phyloP scores from a whole-genome alignment of 2,797 vertebrate species.

The Ceryle rudis region DNA sequence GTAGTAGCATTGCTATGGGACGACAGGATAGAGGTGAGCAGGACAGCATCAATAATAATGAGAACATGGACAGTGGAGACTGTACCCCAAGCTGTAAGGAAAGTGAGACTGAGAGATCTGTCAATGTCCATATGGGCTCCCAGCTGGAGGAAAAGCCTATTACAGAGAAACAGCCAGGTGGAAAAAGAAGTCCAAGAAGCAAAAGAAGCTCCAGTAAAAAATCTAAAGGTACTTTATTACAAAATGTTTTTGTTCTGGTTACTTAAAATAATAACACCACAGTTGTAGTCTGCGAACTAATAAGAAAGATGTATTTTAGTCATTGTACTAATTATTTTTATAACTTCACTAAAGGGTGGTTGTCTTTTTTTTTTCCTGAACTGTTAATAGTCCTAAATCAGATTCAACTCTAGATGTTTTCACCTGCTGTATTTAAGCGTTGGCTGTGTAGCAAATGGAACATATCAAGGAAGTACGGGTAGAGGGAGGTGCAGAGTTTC shows the following conservation, averaged over 20 bases:
- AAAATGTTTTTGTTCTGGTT: neutral
- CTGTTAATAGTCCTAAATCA: neutral
- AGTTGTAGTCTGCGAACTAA: neutral
- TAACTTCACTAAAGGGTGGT: neutral
- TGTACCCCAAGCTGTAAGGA: constrained; percentile 51
- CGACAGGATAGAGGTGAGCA: constrained; percentile 67
- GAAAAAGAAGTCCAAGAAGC: constrained; percentile 68
- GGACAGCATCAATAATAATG: constrained; percentile 85
- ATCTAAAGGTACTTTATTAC: constrained; percentile 59
- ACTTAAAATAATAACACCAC: neutral
- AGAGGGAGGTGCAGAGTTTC: neutral
- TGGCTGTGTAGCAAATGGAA: neutral
- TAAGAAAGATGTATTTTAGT: neutral
- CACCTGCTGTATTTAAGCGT: neutral
- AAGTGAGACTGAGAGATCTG: constrained; percentile 14
- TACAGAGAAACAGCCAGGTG: constrained; percentile 45
- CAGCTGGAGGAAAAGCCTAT: constrained; percentile 49
- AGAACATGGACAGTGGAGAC: constrained; percentile 59
- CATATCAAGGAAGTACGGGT: neutral
- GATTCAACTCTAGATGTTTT: neutral
- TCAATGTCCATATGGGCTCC: constrained; percentile 20
- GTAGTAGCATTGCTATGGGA: constrained; percentile 58
- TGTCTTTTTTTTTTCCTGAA: neutral
- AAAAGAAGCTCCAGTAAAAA: constrained; percentile 64
- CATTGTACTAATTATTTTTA: neutral